Evolutionary conservation across 1,140 invertebrate genomes (phyloP), one percentile per base, ranked within the genome.

Genomic region (Drosophila lini): DNA sequence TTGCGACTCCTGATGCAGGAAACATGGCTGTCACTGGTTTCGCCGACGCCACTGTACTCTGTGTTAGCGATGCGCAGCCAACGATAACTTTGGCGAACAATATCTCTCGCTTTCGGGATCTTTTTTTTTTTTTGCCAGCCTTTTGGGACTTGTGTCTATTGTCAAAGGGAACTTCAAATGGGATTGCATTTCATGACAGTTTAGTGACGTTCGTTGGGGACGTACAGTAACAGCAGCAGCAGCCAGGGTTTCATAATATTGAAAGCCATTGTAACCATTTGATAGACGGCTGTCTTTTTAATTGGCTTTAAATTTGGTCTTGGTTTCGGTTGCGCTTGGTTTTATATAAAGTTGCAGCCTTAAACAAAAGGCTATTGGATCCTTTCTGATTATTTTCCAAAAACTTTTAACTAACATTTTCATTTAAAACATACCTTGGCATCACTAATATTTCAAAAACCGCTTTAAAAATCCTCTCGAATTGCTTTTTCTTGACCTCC

Each of bases 1-100:
- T 40, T 86, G 79, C 74, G 56, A 77, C 83, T 80, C 74, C 78
- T 88, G 82, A 76, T 79, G 82, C 82, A 68, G 59, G 74, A 84
- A 77, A 74, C 64, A 78, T 75, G 47, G 40, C 57, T 61, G 61
- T 45, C 76, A 40, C 53, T 74, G 48, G 53, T 50, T 47, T 52
- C 59, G 57, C 36, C 42, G 60, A 47, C 48, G 47, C 48, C 63
- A 62, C 42, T 44, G 58, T 64, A 59, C 62, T 71, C 62, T 71
- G 60, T 65, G 70, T 76, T 68, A 73, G 62, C 55, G 83, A 79
- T 79, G 83, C 65, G 45, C 79, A 82, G 28, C 61, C 75, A 58
- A 65, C 70, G 79, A 82, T 82, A 85, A 82, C 78, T 64, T 56
- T 61, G 73, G 28, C 65, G 45, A 50, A 57, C 50, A 64, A 74